Base-by-base conservation (phyloP, 2,888 invertebrate species). In the Timema podura region DNA sequence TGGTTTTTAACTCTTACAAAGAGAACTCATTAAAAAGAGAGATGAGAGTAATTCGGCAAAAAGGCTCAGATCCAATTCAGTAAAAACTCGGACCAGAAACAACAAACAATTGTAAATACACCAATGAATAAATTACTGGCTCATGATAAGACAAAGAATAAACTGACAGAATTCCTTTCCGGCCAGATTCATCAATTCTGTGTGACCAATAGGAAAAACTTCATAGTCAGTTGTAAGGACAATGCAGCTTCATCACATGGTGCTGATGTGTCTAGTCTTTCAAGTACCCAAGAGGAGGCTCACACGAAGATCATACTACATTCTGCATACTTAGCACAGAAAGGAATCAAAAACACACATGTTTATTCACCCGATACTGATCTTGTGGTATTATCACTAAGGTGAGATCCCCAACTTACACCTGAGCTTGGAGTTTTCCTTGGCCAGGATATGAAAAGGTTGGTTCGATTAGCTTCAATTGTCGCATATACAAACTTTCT, bases 91-190 rank as follows among this genome's bases (percentile, higher is more conserved):
- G 57, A 57, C 1, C 57, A 57, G 57, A 57, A 57, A 5, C 57
- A 15, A 57, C n/a, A n/a, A n/a, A n/a, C n/a, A 5, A 13, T 2
- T 57, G 1, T n/a, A 9, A 57, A 6, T 57, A 57, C 30, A 9
- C 57, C 57, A 57, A 2, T 13, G 3, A 9, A 5, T n/a, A 57
- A 57, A 57, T 57, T 57, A 13, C 30, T 54, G 8, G 2, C 6
- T 13, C 54, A 54, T 54, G 2, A 54, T 16, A 54, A 54, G 13
- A 54, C 54, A 30, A 11, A 57, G 5, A 2, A 57, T n/a, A 6
- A 57, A 57, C 13, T 57, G 15, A 57, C 3, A 57, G 57, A 57
- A 3, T 57, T 57, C 57, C 57, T 57, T 57, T 57, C n/a, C 57
- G 57, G 5, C 30, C 0, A 2, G n/a, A 57, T 13, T 57, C 5